Evolutionary conservation across 2,888 invertebrate species (phyloP).

Genomic region (Disparrhopalites patrizii): DNA sequence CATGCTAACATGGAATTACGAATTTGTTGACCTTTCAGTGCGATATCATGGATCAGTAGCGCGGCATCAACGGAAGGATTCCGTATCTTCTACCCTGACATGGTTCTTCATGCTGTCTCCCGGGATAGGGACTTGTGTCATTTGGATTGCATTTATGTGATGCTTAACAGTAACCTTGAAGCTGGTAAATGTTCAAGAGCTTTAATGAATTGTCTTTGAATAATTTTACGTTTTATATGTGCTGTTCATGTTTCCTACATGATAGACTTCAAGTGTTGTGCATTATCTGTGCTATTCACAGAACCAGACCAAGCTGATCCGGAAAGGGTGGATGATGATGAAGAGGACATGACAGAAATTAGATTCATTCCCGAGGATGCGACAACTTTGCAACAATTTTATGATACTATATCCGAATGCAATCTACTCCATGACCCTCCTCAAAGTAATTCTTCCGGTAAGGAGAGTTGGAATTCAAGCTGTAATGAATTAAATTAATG

Average conservation of each 20-base stretch:
- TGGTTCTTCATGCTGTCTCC: slow-evolving; percentile 72
- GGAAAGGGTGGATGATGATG: slow-evolving; percentile 57
- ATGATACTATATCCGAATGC: slow-evolving; percentile 69
- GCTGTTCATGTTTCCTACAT: too few relatives aligned
- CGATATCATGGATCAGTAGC: slow-evolving; percentile 61
- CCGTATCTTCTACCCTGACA: slow-evolving; percentile 66
- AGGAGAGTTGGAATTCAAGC: too few relatives aligned
- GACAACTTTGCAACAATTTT: slow-evolving; percentile 63
- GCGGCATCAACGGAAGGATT: slow-evolving; percentile 59
- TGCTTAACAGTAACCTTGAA: slow-evolving; percentile 65
- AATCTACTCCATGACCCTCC: slow-evolving; percentile 78
- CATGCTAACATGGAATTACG: neutral
- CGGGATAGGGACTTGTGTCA: slow-evolving; percentile 63
- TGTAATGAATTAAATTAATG: too few relatives aligned
- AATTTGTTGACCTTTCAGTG: slow-evolving; percentile 54
- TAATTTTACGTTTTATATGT: too few relatives aligned
- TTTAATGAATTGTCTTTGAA: too few relatives aligned
- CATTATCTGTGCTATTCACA: too few relatives aligned
- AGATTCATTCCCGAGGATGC: slow-evolving; percentile 66
- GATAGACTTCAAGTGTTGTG: too few relatives aligned
- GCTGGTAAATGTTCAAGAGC: too few relatives aligned
- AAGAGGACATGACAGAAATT: slow-evolving; percentile 64
- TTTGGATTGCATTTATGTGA: slow-evolving; percentile 66
- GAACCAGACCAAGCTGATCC: slow-evolving; percentile 50
- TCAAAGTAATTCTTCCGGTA: slow-evolving; percentile 58